Conservation (phyloP, 1,140 invertebrate genomes). For the Hylaeus anthracinus region DNA sequence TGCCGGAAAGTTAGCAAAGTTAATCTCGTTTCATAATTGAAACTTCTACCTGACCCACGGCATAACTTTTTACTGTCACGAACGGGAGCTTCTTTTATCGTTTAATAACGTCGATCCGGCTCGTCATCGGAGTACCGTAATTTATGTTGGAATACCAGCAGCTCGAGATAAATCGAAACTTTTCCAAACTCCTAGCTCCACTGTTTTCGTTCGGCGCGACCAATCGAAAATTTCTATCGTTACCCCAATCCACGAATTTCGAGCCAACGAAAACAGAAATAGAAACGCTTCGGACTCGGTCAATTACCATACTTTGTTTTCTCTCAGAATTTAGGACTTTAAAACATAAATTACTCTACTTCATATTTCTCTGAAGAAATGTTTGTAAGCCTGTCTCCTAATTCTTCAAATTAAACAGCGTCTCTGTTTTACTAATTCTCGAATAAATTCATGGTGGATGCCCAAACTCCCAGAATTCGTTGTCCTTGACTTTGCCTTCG, state of each 20-base stretch:
- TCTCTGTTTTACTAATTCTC: too few species aligned
- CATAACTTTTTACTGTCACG: not conserved
- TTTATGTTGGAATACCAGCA: not conserved
- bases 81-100: slow-evolving; percentile 11
- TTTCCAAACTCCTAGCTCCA: not conserved
- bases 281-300: not conserved
- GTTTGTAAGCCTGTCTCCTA: too few species aligned
- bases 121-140: not conserved
- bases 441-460: too few species aligned
- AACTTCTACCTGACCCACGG: slow-evolving; percentile 11
- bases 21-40: slow-evolving; percentile 22
- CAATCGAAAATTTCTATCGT: not conserved
- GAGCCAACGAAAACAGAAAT: not conserved
- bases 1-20: slow-evolving; percentile 1
- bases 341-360: too few species aligned
- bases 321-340: too few species aligned
- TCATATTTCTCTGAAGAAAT: too few species aligned
- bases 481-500: too few species aligned
- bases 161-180: not conserved
- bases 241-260: not conserved
- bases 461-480: too few species aligned
- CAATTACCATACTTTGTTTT: slow-evolving; percentile 7
- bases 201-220: not conserved
- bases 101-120: slow-evolving; percentile 5
- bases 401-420: too few species aligned